Conservation (phyloP, 2,113 vertebrate genomes). For the Ammospiza nelsoni region DNA sequence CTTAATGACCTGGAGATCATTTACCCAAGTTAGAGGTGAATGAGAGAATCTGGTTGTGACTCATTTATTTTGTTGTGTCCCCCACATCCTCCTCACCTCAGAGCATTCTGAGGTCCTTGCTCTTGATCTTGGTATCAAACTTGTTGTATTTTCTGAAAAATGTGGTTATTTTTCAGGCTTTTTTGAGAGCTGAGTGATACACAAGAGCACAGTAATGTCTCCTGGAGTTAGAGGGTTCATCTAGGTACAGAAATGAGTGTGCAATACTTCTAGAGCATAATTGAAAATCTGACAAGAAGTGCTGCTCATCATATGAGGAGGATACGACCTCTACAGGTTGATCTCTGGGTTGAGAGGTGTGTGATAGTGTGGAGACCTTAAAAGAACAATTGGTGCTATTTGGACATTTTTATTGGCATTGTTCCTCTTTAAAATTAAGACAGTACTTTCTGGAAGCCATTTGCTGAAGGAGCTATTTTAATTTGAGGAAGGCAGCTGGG, state of each 20-base stretch:
- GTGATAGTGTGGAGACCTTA: not conserved
- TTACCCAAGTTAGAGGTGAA: not conserved
- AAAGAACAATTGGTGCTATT: not conserved
- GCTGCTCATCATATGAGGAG: fast-evolving
- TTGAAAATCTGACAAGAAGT: not conserved
- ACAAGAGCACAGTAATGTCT: not conserved
- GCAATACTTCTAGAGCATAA: not conserved
- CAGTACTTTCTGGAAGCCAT: not conserved
- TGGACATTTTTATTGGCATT: not conserved
- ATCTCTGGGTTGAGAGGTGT: not conserved
- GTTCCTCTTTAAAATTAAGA: not conserved
- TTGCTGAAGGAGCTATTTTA: not conserved
- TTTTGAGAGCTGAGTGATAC: not conserved
- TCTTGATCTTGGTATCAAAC: not conserved
- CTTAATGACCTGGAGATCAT: not conserved
- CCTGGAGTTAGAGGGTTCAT: not conserved
- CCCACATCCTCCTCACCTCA: not conserved
- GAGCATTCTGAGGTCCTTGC: not conserved
- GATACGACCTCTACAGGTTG: not conserved
- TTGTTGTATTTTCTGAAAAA: not conserved
- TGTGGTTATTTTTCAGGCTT: not conserved
- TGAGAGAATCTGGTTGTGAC: not conserved
- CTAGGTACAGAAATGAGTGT: not conserved
- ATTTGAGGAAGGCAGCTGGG: not conserved
- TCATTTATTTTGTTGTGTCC: not conserved